Evolutionary conservation across 2,113 vertebrate species (phyloP).

Genomic region (Myanophis thanlyinensis): DNA sequence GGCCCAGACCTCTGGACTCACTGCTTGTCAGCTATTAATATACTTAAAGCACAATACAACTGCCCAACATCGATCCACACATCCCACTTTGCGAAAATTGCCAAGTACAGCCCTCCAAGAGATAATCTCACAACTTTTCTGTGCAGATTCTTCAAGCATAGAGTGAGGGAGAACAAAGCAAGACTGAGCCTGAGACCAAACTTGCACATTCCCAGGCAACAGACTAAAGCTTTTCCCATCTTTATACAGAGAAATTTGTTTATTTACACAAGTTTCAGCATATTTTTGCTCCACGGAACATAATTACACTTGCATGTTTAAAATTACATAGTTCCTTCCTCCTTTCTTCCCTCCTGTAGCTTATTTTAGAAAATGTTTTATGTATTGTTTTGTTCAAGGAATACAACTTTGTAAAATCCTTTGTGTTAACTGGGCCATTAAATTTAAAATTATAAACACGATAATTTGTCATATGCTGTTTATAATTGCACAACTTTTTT

Average conservation of each 20-base stretch:
- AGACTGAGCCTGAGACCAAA: not conserved
- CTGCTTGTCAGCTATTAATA: not conserved
- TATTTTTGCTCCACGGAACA: not conserved
- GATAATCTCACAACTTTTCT: not conserved
- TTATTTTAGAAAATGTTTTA: conserved; percentile 29
- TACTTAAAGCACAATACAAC: not conserved
- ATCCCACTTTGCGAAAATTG: not conserved
- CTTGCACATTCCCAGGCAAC: not conserved
- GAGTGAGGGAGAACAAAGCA: not conserved
- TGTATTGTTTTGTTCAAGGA: conserved; percentile 45
- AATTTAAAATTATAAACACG: conserved; percentile 58
- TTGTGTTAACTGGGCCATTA: conserved; percentile 43
- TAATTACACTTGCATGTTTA: not conserved
- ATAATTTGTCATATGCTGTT: conserved; percentile 16
- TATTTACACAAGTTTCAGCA: not conserved
- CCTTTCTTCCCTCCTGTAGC: not conserved
- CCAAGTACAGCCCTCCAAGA: conserved; percentile 1
- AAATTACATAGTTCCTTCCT: not conserved
- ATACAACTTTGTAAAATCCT: conserved; percentile 34
- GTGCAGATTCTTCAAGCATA: conserved; percentile 30
- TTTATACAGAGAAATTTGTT: not conserved
- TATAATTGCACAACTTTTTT: conserved; percentile 40
- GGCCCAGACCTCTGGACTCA: not conserved
- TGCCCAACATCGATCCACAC: not conserved
- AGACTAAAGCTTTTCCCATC: fast-evolving